Base-by-base conservation (phyloP, 2,113 vertebrate genomes). In the Nothoprocta pentlandii region DNA sequence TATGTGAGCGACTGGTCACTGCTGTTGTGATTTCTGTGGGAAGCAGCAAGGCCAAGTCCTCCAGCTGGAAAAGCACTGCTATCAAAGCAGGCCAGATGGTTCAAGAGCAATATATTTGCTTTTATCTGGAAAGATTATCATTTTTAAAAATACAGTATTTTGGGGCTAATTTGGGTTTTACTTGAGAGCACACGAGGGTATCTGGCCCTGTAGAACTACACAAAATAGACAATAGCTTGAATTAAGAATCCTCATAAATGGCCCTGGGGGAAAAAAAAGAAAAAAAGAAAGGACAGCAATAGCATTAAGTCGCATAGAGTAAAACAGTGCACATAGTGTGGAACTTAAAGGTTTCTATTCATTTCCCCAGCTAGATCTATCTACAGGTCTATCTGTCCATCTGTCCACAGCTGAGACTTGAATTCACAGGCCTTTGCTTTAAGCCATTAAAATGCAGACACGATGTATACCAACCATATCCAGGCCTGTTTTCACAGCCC, bases 401-500 rank as follows among this genome's bases (percentile, higher is more conserved):
- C 10, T 23, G 28, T 34, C 86, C 46, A 71, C 67, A 88, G 47
- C 9, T 47, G 28, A 80, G 42, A 39, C 70, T 67, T 74, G 30
- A 67, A 46, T 32, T 30, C 84, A 23, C 36, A 81, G 25, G 16
- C 23, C 10, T 73, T 64, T 63, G 47, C 83, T 91, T 85, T 28
- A 76, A 67, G 56, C 22, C 10, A 41, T n/a, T 87, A 69, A 94
- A 61, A 58, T 14, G 10, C 9, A 92, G 47, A 82, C 63, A 0
- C 54, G 49, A 53, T 6, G 73, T 82, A 64, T 79, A 97, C 98
- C 96, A 93, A 98, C 99, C 98, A 98, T 68, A 87, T 98, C 98
- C 87, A 99, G 80, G 34, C 92, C 74, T 2, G 87, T 61, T 71
- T 96, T 97, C 30, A 97, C 34, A 5, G n/a, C 77, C 28, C 77